Conservation (phyloP, 2,888 invertebrate species). For the Cybosia mesomella region DNA sequence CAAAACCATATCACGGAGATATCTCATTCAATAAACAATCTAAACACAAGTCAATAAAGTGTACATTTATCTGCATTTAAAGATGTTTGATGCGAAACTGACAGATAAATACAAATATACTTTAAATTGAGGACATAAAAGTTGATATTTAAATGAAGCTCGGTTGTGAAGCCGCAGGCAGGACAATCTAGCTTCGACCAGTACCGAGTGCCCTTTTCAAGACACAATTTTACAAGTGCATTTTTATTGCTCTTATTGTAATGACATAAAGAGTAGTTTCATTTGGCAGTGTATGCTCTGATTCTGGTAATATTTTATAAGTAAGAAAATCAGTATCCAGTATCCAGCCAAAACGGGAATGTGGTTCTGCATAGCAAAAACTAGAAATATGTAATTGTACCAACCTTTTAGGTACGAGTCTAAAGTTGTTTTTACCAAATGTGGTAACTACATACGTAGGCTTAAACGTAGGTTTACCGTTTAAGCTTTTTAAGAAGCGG, state of each 20-base stretch:
- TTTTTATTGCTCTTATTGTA: constrained; percentile 38
- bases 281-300: constrained; percentile 21
- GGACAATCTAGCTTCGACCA: constrained; percentile 70
- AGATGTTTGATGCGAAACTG: constrained; percentile 34
- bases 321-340: constrained; percentile 61
- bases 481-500: constrained; percentile 17
- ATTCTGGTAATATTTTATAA: constrained; percentile 38
- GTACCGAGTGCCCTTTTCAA: constrained; percentile 67
- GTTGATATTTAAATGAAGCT: constrained; percentile 48
- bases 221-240: constrained; percentile 49
- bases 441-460: constrained; percentile 4
- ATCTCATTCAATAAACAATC: constrained; percentile 41
- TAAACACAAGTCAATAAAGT: constrained; percentile 36
- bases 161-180: constrained; percentile 53
- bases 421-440: constrained; percentile 25
- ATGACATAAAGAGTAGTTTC: constrained; percentile 48
- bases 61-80: constrained; percentile 33
- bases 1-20: constrained; percentile 52
- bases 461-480: too few relatives aligned
- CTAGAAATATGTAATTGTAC: constrained; percentile 39
- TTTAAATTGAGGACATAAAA: constrained; percentile 47
- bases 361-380: constrained; percentile 56
- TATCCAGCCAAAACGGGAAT: constrained; percentile 67
- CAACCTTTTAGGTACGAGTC: constrained; percentile 15
- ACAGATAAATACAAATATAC: constrained; percentile 49